phyloP scores from a whole-genome alignment of 2,888 invertebrate genomes.

The Crocallis elinguaria region DNA sequence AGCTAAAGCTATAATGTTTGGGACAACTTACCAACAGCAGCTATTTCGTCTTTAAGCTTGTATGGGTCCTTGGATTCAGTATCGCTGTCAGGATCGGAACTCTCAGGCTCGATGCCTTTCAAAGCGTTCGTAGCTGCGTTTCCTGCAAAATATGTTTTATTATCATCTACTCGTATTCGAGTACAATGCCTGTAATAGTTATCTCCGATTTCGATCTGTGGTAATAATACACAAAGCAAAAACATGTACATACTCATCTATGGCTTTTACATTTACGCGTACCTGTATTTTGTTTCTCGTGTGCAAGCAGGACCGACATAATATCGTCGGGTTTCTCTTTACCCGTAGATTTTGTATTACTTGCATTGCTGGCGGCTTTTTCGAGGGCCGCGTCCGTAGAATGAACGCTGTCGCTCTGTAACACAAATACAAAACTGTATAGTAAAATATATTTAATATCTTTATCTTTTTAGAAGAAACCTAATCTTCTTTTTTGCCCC shows the following conservation, averaged over 20 bases:
- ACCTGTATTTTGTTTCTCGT: conserved; percentile 90
- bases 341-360: conserved; percentile 62
- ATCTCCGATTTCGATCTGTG: too few species aligned
- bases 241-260: too few species aligned
- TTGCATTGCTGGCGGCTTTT: conserved; percentile 81
- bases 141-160: conserved; percentile 50
- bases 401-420: conserved; percentile 73
- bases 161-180: not conserved
- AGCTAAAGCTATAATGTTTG: too few species aligned
- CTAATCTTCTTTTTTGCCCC: too few species aligned
- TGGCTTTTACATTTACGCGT: too few species aligned
- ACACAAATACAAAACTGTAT: conserved; percentile 15
- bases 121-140: conserved; percentile 84
- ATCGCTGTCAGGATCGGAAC: conserved; percentile 90
- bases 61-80: conserved; percentile 87
- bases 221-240: too few species aligned
- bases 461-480: too few species aligned
- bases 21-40: conserved; percentile 84
- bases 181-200: too few species aligned
- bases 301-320: conserved; percentile 95
- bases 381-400: conserved; percentile 83
- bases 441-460: too few species aligned
- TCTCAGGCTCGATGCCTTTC: conserved; percentile 84
- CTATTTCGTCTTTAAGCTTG: conserved; percentile 87
- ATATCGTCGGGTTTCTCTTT: conserved; percentile 93